Evolutionary conservation across 2,113 vertebrate genomes (phyloP), one percentile per base, ranked within the genome.

Genomic region (Daphoenositta chrysoptera): DNA sequence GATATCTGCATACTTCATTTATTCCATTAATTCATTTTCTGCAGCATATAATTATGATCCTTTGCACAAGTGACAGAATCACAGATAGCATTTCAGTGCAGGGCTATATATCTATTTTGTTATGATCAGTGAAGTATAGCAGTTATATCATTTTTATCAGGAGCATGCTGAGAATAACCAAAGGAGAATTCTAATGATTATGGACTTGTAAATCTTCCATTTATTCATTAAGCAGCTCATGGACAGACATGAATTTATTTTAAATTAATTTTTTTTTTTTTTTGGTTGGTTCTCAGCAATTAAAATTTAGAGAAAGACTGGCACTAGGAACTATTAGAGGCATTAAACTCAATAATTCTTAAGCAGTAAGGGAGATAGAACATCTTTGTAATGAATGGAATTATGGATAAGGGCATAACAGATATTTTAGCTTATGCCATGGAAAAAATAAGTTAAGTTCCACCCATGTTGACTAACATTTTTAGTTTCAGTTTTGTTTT

Each of bases 1-100:
- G 88, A 93, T 81, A 97, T 92, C 92, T 91, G 92, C 88, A 97
- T 85, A 92, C 79, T 96, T 94, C 79, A 90, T 95, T 96, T 96
- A 95, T 95, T 96, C 83, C 81, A 91, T 96, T 96, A 96, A 96
- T 92, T 97, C 86, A 89, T 94, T 96, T 96, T 96, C 93, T 95
- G 60, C 86, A 93, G 87, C 90, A n/a, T 73, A 80, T 94, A 95
- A 95, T 97, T 97, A 95, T 85, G 79, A 68, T 77, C 19, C 33
- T 57, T 84, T 97, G 61, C 93, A 94, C 84, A 91, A 97, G 71
- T 87, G 71, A 91, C 91, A 96, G 94, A 95, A 95, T 35, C 92
- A 83, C 87, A 90, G 96, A 89, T 58, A 95, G 39, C 45, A 90
- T 96, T 91, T 94, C 77, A 31, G 80, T 61, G 48, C 80, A 83